Evolutionary conservation across 2,797 vertebrate species (phyloP), one percentile per base, ranked within the genome.

Genomic region (Cottoperca gobio): DNA sequence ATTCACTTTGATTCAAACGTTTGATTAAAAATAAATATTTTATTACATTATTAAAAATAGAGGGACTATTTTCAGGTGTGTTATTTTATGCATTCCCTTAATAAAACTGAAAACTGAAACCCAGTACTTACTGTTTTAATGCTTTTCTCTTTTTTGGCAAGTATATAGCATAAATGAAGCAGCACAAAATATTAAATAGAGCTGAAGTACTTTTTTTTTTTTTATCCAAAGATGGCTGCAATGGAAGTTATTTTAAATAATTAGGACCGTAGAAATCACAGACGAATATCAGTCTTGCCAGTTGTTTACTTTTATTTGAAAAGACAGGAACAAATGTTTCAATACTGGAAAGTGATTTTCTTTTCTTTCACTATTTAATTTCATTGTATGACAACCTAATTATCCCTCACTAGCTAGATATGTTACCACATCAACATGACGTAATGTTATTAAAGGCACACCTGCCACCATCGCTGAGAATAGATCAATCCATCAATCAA

Each of bases 401-500:
- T 48, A 54, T 64, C 39, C 17, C 11, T 48, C 3, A 12, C 7
- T 10, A 37, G 48, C 19, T 43, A 7, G 31, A 33, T 33, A 8
- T 23, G n/a, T 67, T 28, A 55, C 23, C 60, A 46, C 7, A 23
- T 65, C 23, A 35, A 70, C 61, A 76, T 61, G 28, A 77, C 5
- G 2, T 64, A 28, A 72, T 37, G 46, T 42, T 68, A 49, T 35
- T 65, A 39, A 64, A 73, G 24, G n/a, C 52, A 61, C 50, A 54
- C 26, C 46, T 60, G 40, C 42, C 12, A 3, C 31, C 12, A 6
- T 3, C 19, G 50, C 54, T 57, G 48, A 81, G 49, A 72, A 63
- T 24, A 2, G 40, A 81, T 77, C 24, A 54, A 39, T 75, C 54
- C 37, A 55, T 72, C 70, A 63, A 10, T 55, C 14, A 49, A 42